phyloP scores from a whole-genome alignment of 1,140 invertebrate species.

The Orchestia grillus region DNA sequence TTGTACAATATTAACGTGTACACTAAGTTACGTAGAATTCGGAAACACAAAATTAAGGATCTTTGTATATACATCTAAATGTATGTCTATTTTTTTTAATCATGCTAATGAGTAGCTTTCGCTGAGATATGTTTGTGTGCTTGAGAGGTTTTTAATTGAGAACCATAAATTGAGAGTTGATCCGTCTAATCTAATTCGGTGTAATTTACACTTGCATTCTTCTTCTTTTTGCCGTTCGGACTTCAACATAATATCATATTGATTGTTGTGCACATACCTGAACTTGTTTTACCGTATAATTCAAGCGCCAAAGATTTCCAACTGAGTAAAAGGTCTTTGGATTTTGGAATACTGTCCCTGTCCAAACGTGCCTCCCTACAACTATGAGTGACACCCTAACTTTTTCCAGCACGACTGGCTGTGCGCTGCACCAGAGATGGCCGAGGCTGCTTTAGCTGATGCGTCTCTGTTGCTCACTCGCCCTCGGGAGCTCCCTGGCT shows the following conservation, averaged over 20 bases:
- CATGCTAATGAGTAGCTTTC: neutral
- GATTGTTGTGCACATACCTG: neutral
- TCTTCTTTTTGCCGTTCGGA: neutral
- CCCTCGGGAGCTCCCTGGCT: conserved; percentile 30
- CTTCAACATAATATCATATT: neutral
- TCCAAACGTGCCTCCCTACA: neutral
- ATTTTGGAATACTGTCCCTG: neutral
- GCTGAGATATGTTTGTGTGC: neutral
- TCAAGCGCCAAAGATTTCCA: neutral
- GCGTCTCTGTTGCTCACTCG: neutral
- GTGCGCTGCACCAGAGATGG: neutral
- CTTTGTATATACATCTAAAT: neutral
- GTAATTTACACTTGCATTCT: neutral
- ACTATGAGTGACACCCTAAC: neutral
- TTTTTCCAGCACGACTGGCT: neutral
- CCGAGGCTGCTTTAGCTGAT: neutral
- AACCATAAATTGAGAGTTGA: neutral
- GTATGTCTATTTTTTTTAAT: neutral
- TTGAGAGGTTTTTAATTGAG: neutral
- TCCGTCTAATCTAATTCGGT: neutral
- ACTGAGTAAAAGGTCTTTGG: neutral
- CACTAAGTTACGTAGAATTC: too few relatives aligned
- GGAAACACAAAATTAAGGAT: neutral
- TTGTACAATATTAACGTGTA: too few relatives aligned
- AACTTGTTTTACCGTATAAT: neutral